Base-by-base conservation (phyloP, 2,888 invertebrate genomes). In the Microplitis deprimator region DNA sequence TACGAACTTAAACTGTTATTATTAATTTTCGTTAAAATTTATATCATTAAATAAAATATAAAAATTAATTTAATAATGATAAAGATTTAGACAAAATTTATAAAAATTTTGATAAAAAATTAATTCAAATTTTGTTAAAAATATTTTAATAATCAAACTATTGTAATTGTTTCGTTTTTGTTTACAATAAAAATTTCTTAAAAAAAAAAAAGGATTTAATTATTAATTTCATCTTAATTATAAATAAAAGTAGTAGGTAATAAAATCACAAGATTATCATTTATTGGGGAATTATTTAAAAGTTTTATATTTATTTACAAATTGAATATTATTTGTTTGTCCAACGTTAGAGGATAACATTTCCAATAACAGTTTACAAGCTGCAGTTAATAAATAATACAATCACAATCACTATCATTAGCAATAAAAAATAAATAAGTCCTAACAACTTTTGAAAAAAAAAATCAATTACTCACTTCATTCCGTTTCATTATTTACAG, bases 331-430 rank as follows among this genome's bases (percentile, higher is more conserved):
- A 38, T 41, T 73, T 17, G 16, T 80, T 78, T 81, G 77, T 82
- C 80, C 81, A 81, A 81, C 78, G 75, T 79, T 81, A 81, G 82
- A 82, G 75, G 76, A 78, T 72, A 72, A 72, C 39, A 29, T 29
- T 75, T 80, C 77, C 75, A 79, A 82, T 79, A 81, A 82, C 82
- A 82, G 50, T 80, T 82, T 79, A 81, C 81, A 81, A 82, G 82
- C 83, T 82, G 82, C 79, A 82, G 83, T 85, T 81, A 87, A 87
- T 87, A 87, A 87, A 87, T 87, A 87, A 85, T 85, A 85, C 84
- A 84, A 84, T 86, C 83, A 84, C 85, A 83, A 83, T 84, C 79
- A 75, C 82, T 84, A 84, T 81, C 79, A 77, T 16, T 77, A 80
- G 80, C 82, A 20, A 62, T 62, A 16, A 62, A 20, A 62, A 62